A percentile compares a stretch with the other conserved stretches of the same genome.
Evolutionary conservation across 2,113 vertebrate species (phyloP).

Genomic region (Columba livia): DNA sequence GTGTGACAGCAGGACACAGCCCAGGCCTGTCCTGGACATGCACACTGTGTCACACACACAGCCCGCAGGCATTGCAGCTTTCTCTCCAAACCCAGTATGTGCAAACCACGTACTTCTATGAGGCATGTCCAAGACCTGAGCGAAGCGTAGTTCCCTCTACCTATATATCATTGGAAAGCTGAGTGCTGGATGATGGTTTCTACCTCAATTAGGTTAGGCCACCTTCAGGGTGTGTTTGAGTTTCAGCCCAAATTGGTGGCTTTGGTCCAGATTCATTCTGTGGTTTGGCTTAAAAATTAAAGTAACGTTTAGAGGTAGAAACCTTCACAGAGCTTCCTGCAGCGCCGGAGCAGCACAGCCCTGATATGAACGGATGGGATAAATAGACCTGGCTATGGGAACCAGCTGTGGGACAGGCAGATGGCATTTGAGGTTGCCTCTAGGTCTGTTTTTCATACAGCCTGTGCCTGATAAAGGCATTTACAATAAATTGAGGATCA

Average conservation of each 20-base stretch:
- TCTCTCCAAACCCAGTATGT: not conserved
- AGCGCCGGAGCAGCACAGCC: not conserved
- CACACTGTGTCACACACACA: not conserved
- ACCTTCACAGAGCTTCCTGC: not conserved
- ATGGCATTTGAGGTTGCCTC: not conserved
- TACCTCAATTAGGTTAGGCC: not conserved
- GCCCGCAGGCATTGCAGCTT: not conserved
- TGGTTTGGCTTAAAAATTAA: not conserved
- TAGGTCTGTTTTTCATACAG: not conserved
- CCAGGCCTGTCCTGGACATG: not conserved
- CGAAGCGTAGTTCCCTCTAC: not conserved
- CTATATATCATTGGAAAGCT: rapidly evolving
- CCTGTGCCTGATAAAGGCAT: not conserved
- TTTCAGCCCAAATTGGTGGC: constrained; percentile 12
- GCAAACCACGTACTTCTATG: not conserved
- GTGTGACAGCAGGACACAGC: not conserved
- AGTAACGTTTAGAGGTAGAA: not conserved
- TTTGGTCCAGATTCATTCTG: not conserved
- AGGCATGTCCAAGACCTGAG: not conserved
- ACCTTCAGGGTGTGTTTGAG: not conserved
- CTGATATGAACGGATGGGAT: not conserved
- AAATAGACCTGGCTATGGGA: not conserved
- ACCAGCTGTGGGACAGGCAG: not conserved
- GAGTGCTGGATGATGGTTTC: not conserved
- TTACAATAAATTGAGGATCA: not conserved